Evolutionary conservation across 2,888 invertebrate genomes (phyloP).

Genomic region (Lucinisca nassula): DNA sequence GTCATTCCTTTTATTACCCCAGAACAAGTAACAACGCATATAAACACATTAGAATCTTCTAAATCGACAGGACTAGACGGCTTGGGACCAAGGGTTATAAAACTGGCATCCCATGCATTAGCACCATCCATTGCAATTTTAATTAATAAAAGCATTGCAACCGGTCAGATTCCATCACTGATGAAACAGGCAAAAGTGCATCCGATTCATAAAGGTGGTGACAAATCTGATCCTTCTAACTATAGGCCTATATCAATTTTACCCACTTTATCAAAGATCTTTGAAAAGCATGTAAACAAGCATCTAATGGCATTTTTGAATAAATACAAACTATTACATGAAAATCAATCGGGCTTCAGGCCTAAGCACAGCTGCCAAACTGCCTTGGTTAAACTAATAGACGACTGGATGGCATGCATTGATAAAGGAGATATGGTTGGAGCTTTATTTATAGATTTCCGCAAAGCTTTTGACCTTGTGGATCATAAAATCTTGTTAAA

Average conservation of each 20-base stretch:
- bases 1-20: background rate
- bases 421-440: background rate
- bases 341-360: background rate
- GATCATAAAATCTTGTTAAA: too few relatives aligned
- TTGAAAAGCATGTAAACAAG: background rate
- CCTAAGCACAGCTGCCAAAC: background rate
- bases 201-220: background rate
- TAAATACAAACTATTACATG: background rate
- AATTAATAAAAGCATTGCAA: background rate
- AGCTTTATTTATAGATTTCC: background rate
- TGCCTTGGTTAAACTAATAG: background rate
- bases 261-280: background rate
- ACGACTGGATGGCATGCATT: background rate
- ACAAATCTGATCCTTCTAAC: background rate
- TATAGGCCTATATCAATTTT: background rate
- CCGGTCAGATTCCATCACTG: background rate
- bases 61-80: background rate
- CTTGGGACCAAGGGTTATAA: background rate
- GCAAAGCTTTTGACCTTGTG: too few relatives aligned
- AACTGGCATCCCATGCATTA: background rate
- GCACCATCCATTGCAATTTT: background rate
- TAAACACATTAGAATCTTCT: background rate
- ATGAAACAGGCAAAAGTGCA: background rate
- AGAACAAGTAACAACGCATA: background rate
- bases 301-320: background rate